Base-by-base conservation (phyloP, 1,140 invertebrate genomes). In the Pachypeltis micranthus region DNA sequence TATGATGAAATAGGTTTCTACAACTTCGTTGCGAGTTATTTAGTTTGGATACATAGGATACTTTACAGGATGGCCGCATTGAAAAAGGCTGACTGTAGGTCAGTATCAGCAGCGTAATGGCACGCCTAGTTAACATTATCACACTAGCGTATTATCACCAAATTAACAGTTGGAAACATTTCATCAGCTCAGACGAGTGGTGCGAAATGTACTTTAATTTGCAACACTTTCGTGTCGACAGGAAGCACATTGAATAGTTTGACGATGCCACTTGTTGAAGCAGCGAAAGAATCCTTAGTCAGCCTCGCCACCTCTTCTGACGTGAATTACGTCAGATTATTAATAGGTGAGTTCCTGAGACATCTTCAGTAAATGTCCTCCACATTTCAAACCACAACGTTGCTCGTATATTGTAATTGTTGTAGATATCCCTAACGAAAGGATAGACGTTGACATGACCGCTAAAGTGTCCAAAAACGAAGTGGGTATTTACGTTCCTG, bases 191-290 rank as follows among this genome's bases (percentile, higher is more conserved):
- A n/a, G n/a, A n/a, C n/a, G n/a, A n/a, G n/a, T n/a, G n/a, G n/a
- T n/a, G n/a, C n/a, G n/a, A n/a, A n/a, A n/a, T n/a, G n/a, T n/a
- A n/a, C n/a, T n/a, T n/a, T n/a, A n/a, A n/a, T n/a, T n/a, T n/a
- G n/a, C n/a, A n/a, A n/a, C n/a, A n/a, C n/a, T n/a, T n/a, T 51
- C 21, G 7, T 4, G 23, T 51, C 19, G 12, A 7, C 47, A 51
- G 47, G 7, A 51, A 51, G 12, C 24, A 57, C 55, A 12, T 57
- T 57, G 55, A 57, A 28, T 21, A 28, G 24, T 14, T 21, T 99
- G 23, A 80, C 86, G 1, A 98, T 98, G 74, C 96, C 96, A 26
- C 81, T 98, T n/a, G 85, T 87, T 0, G 81, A 90, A 56, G 83
- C 85, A 63, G 91, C 91, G 0, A 80, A 85, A 67, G 78, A 85